These are phyloP conservation scores for Heterocephalus glaber DNA, from an alignment of 2,113 vertebrate species.

Conservation along the genomic window DNA sequence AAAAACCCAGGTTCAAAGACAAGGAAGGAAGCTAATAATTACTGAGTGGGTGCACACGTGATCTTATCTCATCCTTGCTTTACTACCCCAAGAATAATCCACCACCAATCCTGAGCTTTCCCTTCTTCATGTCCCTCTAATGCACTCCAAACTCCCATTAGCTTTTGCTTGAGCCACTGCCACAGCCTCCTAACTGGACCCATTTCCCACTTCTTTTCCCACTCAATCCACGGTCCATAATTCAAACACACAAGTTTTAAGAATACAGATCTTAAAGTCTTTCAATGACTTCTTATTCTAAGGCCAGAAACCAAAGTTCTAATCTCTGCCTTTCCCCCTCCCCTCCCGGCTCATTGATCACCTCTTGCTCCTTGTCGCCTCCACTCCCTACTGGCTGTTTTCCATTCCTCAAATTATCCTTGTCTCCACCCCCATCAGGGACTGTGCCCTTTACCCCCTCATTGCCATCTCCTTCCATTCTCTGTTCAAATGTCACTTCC, in stretches of 20 bases:
- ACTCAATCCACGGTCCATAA: background rate
- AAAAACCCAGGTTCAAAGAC: background rate
- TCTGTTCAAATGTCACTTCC: background rate
- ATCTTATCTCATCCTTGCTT: no score
- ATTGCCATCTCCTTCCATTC: background rate
- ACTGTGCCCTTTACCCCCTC: background rate
- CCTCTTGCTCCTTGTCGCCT: background rate
- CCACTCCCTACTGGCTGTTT: background rate
- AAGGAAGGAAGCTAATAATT: background rate
- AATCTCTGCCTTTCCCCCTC: background rate
- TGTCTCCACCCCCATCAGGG: background rate
- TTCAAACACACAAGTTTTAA: background rate
- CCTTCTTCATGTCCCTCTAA: background rate
- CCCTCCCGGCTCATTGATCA: background rate
- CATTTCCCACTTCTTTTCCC: background rate
- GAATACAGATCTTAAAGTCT: background rate
- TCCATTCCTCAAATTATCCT: background rate
- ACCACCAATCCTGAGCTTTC: background rate
- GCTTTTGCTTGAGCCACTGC: background rate
- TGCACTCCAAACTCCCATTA: background rate
- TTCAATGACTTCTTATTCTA: background rate
- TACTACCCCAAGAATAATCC: background rate
- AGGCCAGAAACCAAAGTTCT: background rate
- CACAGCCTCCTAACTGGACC: background rate
- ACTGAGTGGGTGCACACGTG: background rate